These are phyloP conservation scores for Oryzias celebensis DNA, from an alignment of 2,113 vertebrate species.

Conservation along the genomic window DNA sequence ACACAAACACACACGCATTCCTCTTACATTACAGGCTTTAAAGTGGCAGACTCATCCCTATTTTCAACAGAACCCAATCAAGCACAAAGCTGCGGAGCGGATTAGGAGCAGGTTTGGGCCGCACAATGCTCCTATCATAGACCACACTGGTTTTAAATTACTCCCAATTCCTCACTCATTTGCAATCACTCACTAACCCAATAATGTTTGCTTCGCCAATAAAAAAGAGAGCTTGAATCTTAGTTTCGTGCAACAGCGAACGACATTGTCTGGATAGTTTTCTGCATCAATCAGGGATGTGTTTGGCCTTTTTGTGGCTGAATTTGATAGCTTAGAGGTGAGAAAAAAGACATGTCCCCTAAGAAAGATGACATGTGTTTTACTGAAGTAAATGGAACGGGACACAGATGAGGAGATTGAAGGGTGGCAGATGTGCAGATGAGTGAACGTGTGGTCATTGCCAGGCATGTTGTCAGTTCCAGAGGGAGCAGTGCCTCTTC, in stretches of 20 bases:
- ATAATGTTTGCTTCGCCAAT: conserved; percentile 63
- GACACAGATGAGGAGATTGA: conserved; percentile 47
- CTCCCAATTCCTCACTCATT: conserved; percentile 58
- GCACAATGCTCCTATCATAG: conserved; percentile 68
- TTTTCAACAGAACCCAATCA: conserved; percentile 78
- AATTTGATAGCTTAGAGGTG: conserved; percentile 8
- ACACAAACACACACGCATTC: conserved; percentile 43
- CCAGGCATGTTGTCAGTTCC: conserved; percentile 65
- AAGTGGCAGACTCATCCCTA: conserved; percentile 72
- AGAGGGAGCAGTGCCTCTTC: conserved; percentile 57
- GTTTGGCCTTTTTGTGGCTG: conserved; percentile 7
- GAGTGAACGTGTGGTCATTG: conserved; percentile 60
- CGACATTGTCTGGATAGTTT: conserved; percentile 33
- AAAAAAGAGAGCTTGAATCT: conserved; percentile 54
- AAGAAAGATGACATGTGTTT: conserved; percentile 1
- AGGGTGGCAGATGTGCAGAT: conserved; percentile 61
- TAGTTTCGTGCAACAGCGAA: conserved; percentile 42
- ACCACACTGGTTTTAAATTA: conserved; percentile 74
- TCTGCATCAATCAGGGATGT: conserved; percentile 5
- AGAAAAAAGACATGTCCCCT: conserved; percentile 16
- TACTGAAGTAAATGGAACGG: conserved; percentile 24
- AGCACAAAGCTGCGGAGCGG: conserved; percentile 65
- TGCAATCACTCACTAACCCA: conserved; percentile 68
- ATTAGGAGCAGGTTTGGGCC: conserved; percentile 62
- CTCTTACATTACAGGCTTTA: conserved; percentile 71